phyloP scores from a whole-genome alignment of 2,797 vertebrate species.

The Acrossocheilus wenchowensis region DNA sequence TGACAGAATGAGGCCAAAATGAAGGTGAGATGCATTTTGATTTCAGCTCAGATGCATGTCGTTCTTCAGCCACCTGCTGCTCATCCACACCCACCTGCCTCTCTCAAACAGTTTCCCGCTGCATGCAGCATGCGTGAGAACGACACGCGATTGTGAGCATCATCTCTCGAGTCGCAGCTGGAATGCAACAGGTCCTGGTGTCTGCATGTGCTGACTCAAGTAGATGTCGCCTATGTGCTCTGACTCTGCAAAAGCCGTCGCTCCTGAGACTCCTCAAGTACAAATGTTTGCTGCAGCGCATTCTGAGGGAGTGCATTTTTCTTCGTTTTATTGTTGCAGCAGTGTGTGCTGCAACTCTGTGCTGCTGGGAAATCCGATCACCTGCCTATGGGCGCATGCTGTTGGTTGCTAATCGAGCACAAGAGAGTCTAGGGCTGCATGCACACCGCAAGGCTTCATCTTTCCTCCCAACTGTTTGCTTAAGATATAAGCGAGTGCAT shows the following conservation, averaged over 20 bases:
- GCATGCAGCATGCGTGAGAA: conserved; percentile 27
- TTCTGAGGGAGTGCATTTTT: neutral
- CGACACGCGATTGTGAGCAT: conserved; percentile 22
- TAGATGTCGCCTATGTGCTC: neutral
- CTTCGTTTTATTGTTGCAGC: neutral
- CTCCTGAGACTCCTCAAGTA: neutral
- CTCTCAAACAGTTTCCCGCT: neutral
- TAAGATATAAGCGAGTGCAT: neutral
- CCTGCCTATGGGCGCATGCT: neutral
- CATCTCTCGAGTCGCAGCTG: conserved; percentile 64
- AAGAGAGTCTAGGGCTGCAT: neutral
- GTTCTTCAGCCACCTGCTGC: conserved; percentile 61
- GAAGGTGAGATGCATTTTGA: conserved; percentile 72
- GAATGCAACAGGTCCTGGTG: conserved; percentile 79
- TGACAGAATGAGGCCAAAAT: conserved; percentile 65
- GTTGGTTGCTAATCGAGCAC: neutral
- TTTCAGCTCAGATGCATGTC: conserved; percentile 39
- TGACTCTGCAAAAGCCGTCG: neutral
- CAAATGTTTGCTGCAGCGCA: neutral
- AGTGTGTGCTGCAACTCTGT: neutral
- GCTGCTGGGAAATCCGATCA: neutral
- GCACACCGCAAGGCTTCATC: neutral
- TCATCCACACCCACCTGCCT: conserved; percentile 57
- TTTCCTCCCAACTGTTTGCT: neutral
- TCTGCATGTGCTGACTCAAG: conserved; percentile 16